These are phyloP conservation scores for Tetragonula clypearis DNA, from an alignment of 1,140 invertebrate genomes.

Conservation along the genomic window DNA sequence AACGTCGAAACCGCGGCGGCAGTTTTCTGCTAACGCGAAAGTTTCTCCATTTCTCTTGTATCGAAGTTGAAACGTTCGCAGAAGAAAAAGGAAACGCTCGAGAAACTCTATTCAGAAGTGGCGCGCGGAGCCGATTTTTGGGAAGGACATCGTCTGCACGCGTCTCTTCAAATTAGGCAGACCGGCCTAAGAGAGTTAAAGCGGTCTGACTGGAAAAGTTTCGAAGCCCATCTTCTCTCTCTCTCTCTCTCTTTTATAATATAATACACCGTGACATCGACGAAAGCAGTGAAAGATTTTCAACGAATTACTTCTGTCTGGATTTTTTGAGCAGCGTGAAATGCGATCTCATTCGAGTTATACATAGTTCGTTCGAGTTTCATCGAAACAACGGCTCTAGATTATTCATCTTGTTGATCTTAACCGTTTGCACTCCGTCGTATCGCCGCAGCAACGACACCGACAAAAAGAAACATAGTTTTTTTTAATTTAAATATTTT, in stretches of 20 bases:
- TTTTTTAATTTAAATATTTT: no score
- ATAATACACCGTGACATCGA: not conserved
- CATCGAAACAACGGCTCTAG: no score
- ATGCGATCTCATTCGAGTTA: no score
- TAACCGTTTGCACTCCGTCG: no score
- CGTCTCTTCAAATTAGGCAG: not conserved
- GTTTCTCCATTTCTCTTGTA: not conserved
- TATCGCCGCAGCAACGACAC: no score
- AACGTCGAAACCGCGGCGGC: not conserved
- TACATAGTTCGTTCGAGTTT: no score
- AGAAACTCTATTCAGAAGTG: slow-evolving; percentile 13
- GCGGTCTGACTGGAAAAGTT: not conserved
- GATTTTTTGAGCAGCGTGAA: no score
- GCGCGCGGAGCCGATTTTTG: not conserved
- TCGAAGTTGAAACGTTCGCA: not conserved
- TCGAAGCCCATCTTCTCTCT: not conserved
- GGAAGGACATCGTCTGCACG: not conserved
- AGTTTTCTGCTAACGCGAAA: not conserved
- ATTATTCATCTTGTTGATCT: no score
- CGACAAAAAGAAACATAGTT: no score
- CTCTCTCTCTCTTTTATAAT: not conserved
- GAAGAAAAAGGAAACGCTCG: not conserved
- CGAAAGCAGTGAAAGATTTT: no score
- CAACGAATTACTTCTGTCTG: no score
- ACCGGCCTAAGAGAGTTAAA: not conserved